Evolutionary conservation across 1,140 invertebrate species (phyloP).

Genomic region (Yoshiicerus persimilis): DNA sequence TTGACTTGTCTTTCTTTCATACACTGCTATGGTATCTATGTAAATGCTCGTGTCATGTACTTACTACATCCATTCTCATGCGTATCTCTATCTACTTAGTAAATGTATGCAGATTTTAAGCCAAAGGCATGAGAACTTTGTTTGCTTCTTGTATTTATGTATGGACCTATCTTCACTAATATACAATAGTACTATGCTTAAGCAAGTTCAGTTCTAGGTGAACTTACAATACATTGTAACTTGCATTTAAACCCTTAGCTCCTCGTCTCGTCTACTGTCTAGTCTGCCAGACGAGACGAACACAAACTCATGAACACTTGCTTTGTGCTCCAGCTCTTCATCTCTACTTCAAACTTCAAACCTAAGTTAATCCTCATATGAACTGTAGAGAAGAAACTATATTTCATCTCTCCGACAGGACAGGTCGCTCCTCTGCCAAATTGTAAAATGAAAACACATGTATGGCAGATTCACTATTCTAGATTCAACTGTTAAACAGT

Average conservation of each 20-base stretch:
- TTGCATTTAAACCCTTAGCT: not conserved
- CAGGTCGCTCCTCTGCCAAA: not conserved
- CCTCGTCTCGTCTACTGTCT: not conserved
- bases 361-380: too few relatives aligned
- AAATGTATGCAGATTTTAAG: not conserved
- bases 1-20: not conserved
- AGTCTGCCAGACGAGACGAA: not conserved
- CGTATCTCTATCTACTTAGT: not conserved
- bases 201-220: not conserved
- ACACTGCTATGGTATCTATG: not conserved
- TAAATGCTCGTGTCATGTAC: not conserved
- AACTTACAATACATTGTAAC: not conserved
- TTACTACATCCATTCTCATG: too few relatives aligned
- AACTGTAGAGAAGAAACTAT: not conserved
- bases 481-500: not conserved
- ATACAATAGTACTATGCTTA: not conserved
- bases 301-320: not conserved
- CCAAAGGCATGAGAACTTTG: not conserved
- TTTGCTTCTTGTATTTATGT: not conserved
- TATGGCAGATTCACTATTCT: not conserved
- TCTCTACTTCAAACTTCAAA: not conserved
- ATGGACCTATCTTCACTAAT: not conserved
- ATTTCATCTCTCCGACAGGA: not conserved
- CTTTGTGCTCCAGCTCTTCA: not conserved
- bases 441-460: not conserved